Conservation (phyloP, 2,113 vertebrate genomes). For the Prietella phreatophila region DNA sequence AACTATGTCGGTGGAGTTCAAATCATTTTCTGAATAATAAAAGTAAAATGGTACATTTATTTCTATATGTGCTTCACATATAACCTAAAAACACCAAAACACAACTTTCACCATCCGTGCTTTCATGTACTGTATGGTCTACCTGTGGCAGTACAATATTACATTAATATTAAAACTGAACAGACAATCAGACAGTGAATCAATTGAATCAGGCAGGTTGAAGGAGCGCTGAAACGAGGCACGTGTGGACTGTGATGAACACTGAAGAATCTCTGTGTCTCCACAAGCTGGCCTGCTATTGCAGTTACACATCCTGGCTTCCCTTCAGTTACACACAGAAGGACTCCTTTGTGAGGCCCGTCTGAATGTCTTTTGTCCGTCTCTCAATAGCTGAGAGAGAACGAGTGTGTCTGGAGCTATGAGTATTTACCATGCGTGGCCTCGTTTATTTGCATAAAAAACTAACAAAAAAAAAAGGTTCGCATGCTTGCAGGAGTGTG, state of each 20-base stretch:
- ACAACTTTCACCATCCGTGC: neutral
- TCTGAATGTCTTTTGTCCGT: slow-evolving; percentile 49
- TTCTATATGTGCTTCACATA: neutral
- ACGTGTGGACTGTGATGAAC: slow-evolving; percentile 42
- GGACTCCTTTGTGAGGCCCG: slow-evolving; percentile 61
- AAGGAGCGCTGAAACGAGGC: slow-evolving; percentile 49
- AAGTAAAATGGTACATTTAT: neutral
- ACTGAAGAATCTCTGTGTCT: slow-evolving; percentile 68
- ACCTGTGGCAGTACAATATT: neutral
- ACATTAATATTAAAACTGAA: neutral
- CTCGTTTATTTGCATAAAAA: neutral
- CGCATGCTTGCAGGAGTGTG: neutral
- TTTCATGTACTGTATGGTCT: neutral
- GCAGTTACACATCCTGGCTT: slow-evolving; percentile 55
- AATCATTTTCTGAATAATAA: neutral
- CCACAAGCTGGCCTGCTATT: slow-evolving; percentile 46
- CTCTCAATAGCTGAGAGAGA: slow-evolving; percentile 29
- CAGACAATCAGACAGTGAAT: too few species aligned
- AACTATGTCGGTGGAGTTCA: too few species aligned
- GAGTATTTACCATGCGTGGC: slow-evolving; percentile 1
- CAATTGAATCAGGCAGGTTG: slow-evolving; percentile 56
- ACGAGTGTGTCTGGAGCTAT: slow-evolving; percentile 12
- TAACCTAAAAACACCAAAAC: neutral
- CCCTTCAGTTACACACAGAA: slow-evolving; percentile 61
- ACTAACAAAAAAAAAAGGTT: slow-evolving; percentile 11